Percentiles rank a stretch among this genome's conserved stretches.
Conservation (phyloP, 2,113 vertebrate genomes). For the Nannobrachium achirus region DNA sequence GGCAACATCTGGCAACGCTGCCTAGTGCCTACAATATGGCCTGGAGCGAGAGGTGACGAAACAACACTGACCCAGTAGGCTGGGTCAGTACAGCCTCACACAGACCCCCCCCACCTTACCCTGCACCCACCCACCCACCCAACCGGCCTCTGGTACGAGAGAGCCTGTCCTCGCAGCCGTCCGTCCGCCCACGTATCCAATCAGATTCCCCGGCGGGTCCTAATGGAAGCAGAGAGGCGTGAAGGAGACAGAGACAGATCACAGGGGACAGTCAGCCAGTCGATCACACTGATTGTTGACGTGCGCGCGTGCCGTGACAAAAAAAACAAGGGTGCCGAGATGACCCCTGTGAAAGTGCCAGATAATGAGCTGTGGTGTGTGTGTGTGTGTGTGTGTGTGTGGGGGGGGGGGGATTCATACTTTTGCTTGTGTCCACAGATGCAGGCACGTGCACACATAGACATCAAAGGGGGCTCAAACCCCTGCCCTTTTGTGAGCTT, state of each 20-base stretch:
- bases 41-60: slow-evolving; percentile 83
- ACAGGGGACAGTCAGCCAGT: slow-evolving; percentile 58
- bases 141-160: slow-evolving; percentile 2
- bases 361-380: background rate
- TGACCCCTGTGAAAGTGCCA: background rate
- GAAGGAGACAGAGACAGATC: slow-evolving; percentile 78
- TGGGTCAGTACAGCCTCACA: slow-evolving; percentile 13
- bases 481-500: too few relatives aligned
- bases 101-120: slow-evolving; percentile 4
- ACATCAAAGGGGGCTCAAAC: too few relatives aligned
- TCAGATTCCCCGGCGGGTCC: slow-evolving; percentile 60
- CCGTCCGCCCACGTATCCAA: slow-evolving; percentile 30
- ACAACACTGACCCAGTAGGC: too few relatives aligned
- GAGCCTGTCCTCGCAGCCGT: slow-evolving; percentile 40
- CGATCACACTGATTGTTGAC: slow-evolving; percentile 52
- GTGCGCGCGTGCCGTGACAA: background rate
- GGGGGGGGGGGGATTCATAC: too few relatives aligned
- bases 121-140: background rate
- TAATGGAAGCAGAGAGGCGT: slow-evolving; percentile 86
- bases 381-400: slow-evolving; percentile 1
- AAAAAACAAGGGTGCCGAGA: slow-evolving; percentile 3
- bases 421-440: too few relatives aligned
- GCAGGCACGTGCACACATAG: too few relatives aligned
- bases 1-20: too few relatives aligned
- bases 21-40: slow-evolving; percentile 64